These are phyloP conservation scores for Micropoecilia bifurca DNA, from an alignment of 2,797 vertebrate genomes.

Conservation along the genomic window DNA sequence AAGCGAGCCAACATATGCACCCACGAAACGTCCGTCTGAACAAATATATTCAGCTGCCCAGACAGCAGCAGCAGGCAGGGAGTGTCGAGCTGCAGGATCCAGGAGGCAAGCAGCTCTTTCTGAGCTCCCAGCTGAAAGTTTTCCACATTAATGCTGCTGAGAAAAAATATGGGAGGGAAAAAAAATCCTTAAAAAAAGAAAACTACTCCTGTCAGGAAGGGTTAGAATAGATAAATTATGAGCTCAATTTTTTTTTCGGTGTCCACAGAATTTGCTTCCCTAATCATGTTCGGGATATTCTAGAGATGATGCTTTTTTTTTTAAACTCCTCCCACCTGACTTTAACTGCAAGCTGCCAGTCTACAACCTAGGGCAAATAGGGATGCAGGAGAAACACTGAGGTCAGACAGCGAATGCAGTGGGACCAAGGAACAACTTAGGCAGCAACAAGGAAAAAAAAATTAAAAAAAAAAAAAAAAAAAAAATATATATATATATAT, in stretches of 20 bases:
- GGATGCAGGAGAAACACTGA: constrained; percentile 27
- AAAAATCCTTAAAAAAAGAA: constrained; percentile 23
- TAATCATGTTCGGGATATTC: constrained; percentile 57
- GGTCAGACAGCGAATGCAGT: constrained; percentile 29
- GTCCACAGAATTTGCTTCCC: constrained; percentile 58
- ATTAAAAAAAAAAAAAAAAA: too few relatives aligned
- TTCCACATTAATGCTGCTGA: constrained; percentile 41
- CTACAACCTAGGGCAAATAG: constrained; percentile 25
- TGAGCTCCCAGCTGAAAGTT: constrained; percentile 33
- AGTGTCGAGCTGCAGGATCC: constrained; percentile 23
- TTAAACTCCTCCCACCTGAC: not conserved
- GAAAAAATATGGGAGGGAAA: constrained; percentile 14
- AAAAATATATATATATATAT: too few relatives aligned
- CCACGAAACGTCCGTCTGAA: constrained; percentile 5
- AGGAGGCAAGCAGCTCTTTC: constrained; percentile 29
- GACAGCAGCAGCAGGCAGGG: constrained; percentile 21
- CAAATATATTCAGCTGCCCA: constrained; percentile 23
- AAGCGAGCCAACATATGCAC: constrained; percentile 28
- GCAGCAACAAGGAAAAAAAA: constrained; percentile 5
- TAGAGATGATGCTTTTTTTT: constrained; percentile 35
- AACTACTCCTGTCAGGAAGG: constrained; percentile 42
- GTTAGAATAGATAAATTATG: constrained; percentile 58
- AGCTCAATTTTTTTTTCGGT: constrained; percentile 53
- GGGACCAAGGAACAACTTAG: constrained; percentile 24
- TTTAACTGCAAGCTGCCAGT: constrained; percentile 24